phyloP scores from a whole-genome alignment of 1,140 invertebrate genomes.

The Cyrtorhinus lividipennis region DNA sequence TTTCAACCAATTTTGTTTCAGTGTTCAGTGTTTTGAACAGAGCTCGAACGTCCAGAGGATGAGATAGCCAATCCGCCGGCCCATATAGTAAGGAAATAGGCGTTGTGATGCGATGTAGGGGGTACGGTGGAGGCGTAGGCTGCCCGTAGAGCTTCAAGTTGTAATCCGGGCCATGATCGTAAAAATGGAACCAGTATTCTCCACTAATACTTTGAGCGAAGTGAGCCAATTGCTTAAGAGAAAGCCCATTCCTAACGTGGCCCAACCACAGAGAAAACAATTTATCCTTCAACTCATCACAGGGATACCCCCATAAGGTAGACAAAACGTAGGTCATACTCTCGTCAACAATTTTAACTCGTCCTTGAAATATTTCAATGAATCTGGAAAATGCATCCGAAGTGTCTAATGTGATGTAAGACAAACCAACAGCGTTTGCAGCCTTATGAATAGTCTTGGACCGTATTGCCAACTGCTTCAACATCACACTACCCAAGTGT shows the following conservation, averaged over 20 bases:
- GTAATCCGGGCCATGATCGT: slow-evolving; percentile 31
- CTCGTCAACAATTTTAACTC: background rate
- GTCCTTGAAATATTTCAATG: background rate
- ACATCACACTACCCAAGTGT: slow-evolving; percentile 21
- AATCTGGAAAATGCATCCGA: background rate
- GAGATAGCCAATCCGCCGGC: slow-evolving; percentile 51
- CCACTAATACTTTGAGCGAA: slow-evolving; percentile 32
- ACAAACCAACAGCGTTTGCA: background rate
- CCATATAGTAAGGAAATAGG: slow-evolving; percentile 52
- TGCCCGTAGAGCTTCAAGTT: slow-evolving; percentile 36
- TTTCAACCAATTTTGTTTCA: background rate
- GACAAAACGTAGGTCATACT: background rate
- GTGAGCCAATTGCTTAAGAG: slow-evolving; percentile 40
- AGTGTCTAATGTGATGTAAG: background rate
- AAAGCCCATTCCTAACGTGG: slow-evolving; percentile 32
- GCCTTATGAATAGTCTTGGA: background rate
- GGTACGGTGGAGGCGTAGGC: slow-evolving; percentile 37
- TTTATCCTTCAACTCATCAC: background rate
- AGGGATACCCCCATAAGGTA: background rate
- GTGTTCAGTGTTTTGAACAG: background rate
- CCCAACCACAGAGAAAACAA: background rate
- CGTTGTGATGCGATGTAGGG: slow-evolving; percentile 42
- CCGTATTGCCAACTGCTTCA: background rate
- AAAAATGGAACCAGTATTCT: slow-evolving; percentile 27
- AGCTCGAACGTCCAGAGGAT: background rate